Evolutionary conservation across 2,888 invertebrate species (phyloP).

Genomic region (Heterodera filipjevi): DNA sequence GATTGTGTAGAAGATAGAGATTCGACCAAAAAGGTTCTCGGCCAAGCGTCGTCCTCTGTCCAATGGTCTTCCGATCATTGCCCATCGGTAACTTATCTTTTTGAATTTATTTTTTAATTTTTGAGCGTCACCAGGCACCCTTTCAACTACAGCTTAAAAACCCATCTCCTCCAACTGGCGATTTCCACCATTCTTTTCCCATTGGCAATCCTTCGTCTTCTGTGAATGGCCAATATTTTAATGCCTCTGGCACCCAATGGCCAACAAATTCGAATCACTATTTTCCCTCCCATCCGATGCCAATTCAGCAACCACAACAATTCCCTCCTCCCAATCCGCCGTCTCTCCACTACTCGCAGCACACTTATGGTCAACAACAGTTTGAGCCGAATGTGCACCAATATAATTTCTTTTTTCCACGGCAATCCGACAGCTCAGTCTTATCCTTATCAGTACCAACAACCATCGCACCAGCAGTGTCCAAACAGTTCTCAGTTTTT

Average conservation of each 20-base stretch:
- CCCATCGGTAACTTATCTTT: not conserved
- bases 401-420: not conserved
- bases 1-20: not conserved
- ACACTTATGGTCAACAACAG: not conserved
- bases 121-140: not conserved
- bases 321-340: not conserved
- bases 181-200: not conserved
- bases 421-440: not conserved
- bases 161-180: not conserved
- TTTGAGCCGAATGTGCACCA: not conserved
- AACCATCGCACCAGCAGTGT: not conserved
- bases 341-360: not conserved
- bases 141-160: not conserved
- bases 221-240: not conserved
- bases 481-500: not conserved
- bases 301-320: not conserved
- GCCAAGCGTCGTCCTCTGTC: not conserved
- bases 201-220: not conserved
- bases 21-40: not conserved
- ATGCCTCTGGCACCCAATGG: not conserved
- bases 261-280: not conserved
- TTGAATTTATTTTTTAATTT: not conserved
- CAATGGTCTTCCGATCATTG: not conserved
- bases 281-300: not conserved
- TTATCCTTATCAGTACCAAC: not conserved